Base-by-base conservation (phyloP, 2,888 invertebrate species). In the Resseliella maxima region DNA sequence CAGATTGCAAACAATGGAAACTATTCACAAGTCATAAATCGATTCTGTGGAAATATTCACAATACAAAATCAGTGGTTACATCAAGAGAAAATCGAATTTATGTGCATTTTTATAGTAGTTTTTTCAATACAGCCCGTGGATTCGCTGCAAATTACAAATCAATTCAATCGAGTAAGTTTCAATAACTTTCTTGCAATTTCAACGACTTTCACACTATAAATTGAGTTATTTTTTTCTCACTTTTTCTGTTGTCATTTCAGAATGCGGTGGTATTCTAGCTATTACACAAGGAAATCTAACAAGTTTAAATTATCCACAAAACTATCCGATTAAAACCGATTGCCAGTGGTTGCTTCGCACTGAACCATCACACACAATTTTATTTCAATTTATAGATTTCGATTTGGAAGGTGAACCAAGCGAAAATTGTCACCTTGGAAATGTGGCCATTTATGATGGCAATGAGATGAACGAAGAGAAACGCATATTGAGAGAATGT, bases 261-360 rank as follows among this genome's bases (percentile, higher is more conserved):
- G 94, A 92, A 86, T 98, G 98, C 90, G 98, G 98, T 0, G 97
- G 97, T 0, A 90, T 89, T 87, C 93, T 95, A 87, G 91, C 90
- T 0, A 90, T 94, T 0, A 90, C 92, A 0, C 91, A 92, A 6
- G 98, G 97, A 0, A 89, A 91, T 0, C 94, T 98, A 87, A 92
- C 94, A 88, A 96, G 97, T 0, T 94, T 95, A 15, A 96, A 97
- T 89, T 98, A 96, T 91, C 98, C 98, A 0, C 90, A 93, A 86
- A 94, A 94, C 89, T 98, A 97, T 91, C 95, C 95, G 0, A 90
- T 92, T 85, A 93, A 94, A 88, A 92, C 94, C 86, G 93, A 95
- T 87, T 98, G 98, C 89, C 93, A 93, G 86, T 98, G 97, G 96
- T 90, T 92, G 18, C 93, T 98, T 87, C 91, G 92, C 72, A 94